Base-by-base conservation (phyloP, 2,797 vertebrate species). In the Apogon talboti region DNA sequence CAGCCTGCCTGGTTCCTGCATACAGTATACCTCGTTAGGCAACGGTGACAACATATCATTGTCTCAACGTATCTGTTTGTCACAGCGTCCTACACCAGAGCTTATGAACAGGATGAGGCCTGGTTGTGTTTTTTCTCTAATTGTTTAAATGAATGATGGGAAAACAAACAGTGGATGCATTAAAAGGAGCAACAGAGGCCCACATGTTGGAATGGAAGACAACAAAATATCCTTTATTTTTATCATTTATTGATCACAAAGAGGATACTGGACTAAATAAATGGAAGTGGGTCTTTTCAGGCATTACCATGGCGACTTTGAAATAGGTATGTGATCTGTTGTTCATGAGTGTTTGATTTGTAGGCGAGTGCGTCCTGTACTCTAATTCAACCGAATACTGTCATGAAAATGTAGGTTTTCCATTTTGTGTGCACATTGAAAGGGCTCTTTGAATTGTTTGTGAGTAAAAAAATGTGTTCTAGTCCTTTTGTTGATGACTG, bases 361-460 rank as follows among this genome's bases (percentile, higher is more conserved):
- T 80, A 72, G 83, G 77, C 48, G 86, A 88, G 88, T 83, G 87
- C 83, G 15, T 78, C 68, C 74, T 85, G 88, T 89, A 82, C 87
- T 92, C 91, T 85, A 76, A 91, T 88, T 91, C 86, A 90, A 86
- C 90, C 86, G 85, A 91, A 92, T 87, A 92, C 91, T 92, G 91
- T 93, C 89, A 79, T 88, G 89, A 92, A 89, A 82, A 86, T 89
- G 84, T 92, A 90, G 91, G 88, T 92, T 93, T 90, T 91, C 91
- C 91, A 92, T 87, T 93, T 91, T 90, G 89, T 92, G 93, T 94
- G 93, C 93, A 94, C 92, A 92, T 87, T 92, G 90, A 94, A 94
- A 95, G 93, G 94, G 94, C 94, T 95, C 90, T 93, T 88, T 91
- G 92, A 94, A 91, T 88, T 87, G 91, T 92, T 93, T 91, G 87